phyloP scores from a whole-genome alignment of 2,113 vertebrate species.

The Percopsis transmontana region DNA sequence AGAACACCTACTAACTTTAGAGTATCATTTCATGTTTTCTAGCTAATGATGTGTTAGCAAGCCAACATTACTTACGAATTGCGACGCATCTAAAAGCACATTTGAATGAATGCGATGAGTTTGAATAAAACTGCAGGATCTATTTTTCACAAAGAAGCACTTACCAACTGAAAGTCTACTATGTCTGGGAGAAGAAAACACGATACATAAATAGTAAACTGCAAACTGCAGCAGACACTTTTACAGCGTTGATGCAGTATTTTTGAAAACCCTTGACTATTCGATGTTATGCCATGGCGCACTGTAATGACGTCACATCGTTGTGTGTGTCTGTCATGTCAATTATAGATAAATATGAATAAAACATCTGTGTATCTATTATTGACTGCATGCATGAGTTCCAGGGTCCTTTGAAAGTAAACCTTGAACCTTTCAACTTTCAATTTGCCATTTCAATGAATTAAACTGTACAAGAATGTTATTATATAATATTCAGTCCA shows the following conservation, averaged over 20 bases:
- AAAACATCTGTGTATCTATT: no score
- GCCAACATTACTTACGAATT: background rate
- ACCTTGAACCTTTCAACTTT: no score
- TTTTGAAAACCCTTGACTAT: no score
- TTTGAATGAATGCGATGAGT: background rate
- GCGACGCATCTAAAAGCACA: background rate
- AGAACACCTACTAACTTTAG: background rate
- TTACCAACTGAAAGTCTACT: background rate
- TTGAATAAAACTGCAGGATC: background rate
- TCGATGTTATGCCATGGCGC: background rate
- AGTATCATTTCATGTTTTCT: background rate
- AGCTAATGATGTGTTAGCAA: background rate
- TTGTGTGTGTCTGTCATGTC: background rate
- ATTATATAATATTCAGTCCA: no score
- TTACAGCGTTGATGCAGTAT: no score
- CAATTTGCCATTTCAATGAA: no score
- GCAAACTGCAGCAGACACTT: background rate
- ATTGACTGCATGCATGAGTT: no score
- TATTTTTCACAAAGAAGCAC: background rate
- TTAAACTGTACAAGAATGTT: no score
- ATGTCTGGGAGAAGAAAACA: background rate
- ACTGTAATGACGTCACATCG: background rate
- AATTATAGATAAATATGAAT: no score
- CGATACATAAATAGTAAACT: background rate
- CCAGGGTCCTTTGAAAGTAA: no score